Percentiles rank a stretch among this genome's conserved stretches.
Conservation (phyloP, 2,113 vertebrate genomes). For the Chiloscyllium plagiosum region DNA sequence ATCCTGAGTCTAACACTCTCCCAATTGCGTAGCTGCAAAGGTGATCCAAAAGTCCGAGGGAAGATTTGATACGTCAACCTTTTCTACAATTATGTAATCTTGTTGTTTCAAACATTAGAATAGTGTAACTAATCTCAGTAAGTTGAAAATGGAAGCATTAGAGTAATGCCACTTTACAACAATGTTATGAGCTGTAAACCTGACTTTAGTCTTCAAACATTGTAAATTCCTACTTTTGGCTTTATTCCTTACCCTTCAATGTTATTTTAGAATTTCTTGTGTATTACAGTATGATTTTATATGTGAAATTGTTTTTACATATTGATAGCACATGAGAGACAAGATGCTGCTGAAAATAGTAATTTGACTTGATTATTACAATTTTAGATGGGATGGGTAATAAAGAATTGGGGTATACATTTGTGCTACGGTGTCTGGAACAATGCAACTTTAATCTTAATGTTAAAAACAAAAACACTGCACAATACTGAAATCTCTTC, state of each 20-base stretch:
- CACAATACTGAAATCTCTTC: background rate
- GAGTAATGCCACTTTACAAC: slow-evolving; percentile 18
- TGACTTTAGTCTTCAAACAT: slow-evolving; percentile 27
- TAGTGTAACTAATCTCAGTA: background rate
- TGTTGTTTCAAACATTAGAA: background rate
- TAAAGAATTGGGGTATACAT: background rate
- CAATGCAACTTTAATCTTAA: slow-evolving; percentile 8
- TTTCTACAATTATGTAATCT: background rate
- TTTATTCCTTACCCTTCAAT: background rate
- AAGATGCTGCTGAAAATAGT: slow-evolving; percentile 27
- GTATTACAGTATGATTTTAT: background rate
- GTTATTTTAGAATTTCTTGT: slow-evolving; percentile 17
- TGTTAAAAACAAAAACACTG: background rate
- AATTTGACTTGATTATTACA: background rate
- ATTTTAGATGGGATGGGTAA: background rate
- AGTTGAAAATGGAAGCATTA: slow-evolving; percentile 3
- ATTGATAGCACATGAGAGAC: background rate
- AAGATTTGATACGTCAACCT: background rate
- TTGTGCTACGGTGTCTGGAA: background rate
- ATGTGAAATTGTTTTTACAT: slow-evolving; percentile 7
- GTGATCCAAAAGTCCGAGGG: background rate
- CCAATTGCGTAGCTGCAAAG: background rate
- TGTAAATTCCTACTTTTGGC: background rate
- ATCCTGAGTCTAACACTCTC: background rate
- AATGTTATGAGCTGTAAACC: background rate